A percentile compares a stretch with the other conserved stretches of the same genome.
Evolutionary conservation across 1,140 invertebrate species (phyloP).

Genomic region (Archegozetes longisetosus): DNA sequence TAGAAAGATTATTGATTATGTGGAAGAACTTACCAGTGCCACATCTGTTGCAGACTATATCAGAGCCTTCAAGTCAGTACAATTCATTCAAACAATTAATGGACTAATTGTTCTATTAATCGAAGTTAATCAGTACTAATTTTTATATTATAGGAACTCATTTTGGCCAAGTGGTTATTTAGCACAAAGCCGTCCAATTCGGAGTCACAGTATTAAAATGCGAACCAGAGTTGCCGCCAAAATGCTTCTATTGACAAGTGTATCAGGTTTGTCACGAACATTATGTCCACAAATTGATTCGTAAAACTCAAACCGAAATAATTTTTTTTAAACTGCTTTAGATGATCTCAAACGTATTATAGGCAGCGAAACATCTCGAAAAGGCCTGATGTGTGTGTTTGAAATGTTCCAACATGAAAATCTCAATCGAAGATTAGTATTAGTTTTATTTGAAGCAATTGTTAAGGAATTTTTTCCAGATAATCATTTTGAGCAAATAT

Average conservation of each 20-base stretch:
- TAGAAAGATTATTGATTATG: constrained; percentile 71
- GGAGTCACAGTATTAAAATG: constrained; percentile 53
- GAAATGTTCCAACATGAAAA: constrained; percentile 66
- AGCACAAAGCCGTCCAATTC: constrained; percentile 40
- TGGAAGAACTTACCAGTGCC: constrained; percentile 71
- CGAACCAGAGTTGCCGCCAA: constrained; percentile 69
- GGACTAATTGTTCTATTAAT: constrained; percentile 3
- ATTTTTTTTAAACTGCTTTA: constrained; percentile 30
- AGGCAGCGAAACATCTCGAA: constrained; percentile 68
- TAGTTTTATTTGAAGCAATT: constrained; percentile 70
- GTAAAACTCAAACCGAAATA: background rate
- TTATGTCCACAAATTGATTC: background rate
- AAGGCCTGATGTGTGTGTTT: constrained; percentile 72
- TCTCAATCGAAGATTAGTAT: constrained; percentile 66
- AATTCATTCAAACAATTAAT: too few species aligned
- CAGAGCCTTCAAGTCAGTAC: constrained; percentile 58
- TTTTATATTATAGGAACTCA: constrained; percentile 40
- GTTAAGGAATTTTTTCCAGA: constrained; percentile 56
- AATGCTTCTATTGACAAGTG: constrained; percentile 56
- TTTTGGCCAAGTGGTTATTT: constrained; percentile 58
- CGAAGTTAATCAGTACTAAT: constrained; percentile 3
- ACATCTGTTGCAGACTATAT: constrained; percentile 77
- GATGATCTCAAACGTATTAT: constrained; percentile 82
- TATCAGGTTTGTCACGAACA: constrained; percentile 50
- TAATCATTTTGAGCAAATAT: constrained; percentile 44